These are phyloP conservation scores for Acinonyx jubatus DNA, from an alignment of 2,113 vertebrate genomes.

Conservation along the genomic window DNA sequence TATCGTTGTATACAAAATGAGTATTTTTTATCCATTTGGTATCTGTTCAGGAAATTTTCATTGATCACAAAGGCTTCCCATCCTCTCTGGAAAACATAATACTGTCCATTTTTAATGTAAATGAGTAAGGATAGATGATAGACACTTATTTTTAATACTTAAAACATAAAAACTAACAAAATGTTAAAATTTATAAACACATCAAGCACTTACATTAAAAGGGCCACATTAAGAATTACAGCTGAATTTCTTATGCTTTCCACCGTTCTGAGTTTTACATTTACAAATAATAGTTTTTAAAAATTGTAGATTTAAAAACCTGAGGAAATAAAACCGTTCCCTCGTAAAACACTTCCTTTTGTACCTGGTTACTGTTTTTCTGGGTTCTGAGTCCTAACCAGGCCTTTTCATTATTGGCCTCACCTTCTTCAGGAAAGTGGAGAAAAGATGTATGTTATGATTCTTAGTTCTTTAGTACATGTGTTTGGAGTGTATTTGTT, in stretches of 20 bases:
- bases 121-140: neutral
- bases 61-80: neutral
- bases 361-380: neutral
- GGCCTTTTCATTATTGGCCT: neutral
- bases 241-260: neutral
- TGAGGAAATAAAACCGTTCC: neutral
- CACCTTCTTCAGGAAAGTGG: neutral
- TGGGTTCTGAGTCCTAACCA: neutral
- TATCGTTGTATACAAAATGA: neutral
- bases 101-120: neutral
- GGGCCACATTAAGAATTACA: constrained; percentile 10
- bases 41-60: neutral
- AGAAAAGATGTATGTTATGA: neutral
- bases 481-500: neutral
- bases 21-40: constrained; percentile 13
- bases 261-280: neutral
- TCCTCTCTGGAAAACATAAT: neutral
- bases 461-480: neutral
- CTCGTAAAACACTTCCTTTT: neutral
- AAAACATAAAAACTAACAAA: neutral
- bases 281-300: neutral
- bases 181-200: neutral
- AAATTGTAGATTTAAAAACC: constrained; percentile 27
- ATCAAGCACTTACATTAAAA: neutral
- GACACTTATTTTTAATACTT: constrained; percentile 21